Conservation (phyloP, 2,113 vertebrate species). For the Symphodus melops region DNA sequence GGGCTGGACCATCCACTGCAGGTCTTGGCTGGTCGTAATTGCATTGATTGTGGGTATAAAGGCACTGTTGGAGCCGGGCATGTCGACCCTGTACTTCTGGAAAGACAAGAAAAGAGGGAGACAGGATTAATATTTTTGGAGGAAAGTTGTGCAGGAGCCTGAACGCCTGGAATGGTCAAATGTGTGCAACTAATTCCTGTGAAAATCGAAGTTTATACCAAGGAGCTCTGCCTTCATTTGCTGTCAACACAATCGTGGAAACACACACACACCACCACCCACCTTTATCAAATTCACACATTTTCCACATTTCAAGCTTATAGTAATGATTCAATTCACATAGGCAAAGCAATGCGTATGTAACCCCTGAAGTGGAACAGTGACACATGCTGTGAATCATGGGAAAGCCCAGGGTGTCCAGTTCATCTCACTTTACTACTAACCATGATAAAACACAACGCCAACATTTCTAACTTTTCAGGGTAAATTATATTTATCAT, state of each 20-base stretch:
- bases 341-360: slow-evolving; percentile 39
- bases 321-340: slow-evolving; percentile 70
- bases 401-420: slow-evolving; percentile 78
- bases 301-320: slow-evolving; percentile 55
- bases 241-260: slow-evolving; percentile 26
- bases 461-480: neutral
- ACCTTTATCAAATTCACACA: slow-evolving; percentile 64
- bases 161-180: neutral
- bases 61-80: slow-evolving; percentile 98
- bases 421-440: slow-evolving; percentile 50
- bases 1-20: slow-evolving; percentile 99
- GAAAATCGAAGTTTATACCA: slow-evolving; percentile 9
- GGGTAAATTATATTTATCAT: neutral
- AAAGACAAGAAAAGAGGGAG: slow-evolving; percentile 15
- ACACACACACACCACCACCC: slow-evolving; percentile 32
- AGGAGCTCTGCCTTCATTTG: neutral
- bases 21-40: slow-evolving; percentile 99
- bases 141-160: neutral
- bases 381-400: slow-evolving; percentile 80
- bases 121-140: neutral
- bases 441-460: slow-evolving; percentile 22
- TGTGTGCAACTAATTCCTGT: slow-evolving; percentile 7
- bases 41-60: slow-evolving; percentile 99
- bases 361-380: slow-evolving; percentile 70
- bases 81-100: slow-evolving; percentile 98